Conservation (phyloP, 1,140 invertebrate genomes). For the Euborellia annulipes region DNA sequence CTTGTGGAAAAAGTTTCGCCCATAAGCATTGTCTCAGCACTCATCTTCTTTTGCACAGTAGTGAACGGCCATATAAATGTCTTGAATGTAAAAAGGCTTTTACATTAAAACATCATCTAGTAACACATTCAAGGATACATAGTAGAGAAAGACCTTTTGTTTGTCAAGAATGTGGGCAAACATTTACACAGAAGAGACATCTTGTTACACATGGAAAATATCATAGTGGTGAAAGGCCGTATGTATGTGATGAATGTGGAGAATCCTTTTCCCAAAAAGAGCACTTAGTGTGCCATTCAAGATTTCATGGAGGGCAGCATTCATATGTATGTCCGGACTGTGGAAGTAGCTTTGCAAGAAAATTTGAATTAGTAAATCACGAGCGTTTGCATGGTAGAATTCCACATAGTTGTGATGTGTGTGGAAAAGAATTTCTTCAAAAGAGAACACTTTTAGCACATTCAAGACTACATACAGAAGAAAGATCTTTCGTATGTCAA, state of each 20-base stretch:
- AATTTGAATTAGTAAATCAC: slow-evolving; percentile 71
- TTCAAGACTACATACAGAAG: slow-evolving; percentile 32
- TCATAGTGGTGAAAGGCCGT: slow-evolving; percentile 74
- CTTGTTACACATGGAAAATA: slow-evolving; percentile 73
- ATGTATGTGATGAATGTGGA: slow-evolving; percentile 69
- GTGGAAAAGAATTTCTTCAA: slow-evolving; percentile 69
- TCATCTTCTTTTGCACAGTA: slow-evolving; percentile 60
- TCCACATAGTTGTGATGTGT: slow-evolving; percentile 63
- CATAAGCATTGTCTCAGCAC: slow-evolving; percentile 71
- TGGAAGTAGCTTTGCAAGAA: slow-evolving; percentile 63
- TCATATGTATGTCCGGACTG: slow-evolving; percentile 69
- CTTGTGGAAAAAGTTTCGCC: slow-evolving; percentile 74
- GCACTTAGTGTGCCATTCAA: slow-evolving; percentile 47
- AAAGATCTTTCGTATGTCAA: slow-evolving; percentile 32
- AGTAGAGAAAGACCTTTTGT: slow-evolving; percentile 63
- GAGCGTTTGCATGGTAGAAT: slow-evolving; percentile 59
- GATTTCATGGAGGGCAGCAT: slow-evolving; percentile 65
- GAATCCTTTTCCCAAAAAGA: slow-evolving; percentile 77
- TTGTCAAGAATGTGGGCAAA: slow-evolving; percentile 61
- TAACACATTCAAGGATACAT: slow-evolving; percentile 33
- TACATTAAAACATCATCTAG: slow-evolving; percentile 61
- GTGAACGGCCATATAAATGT: slow-evolving; percentile 65
- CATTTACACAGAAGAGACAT: slow-evolving; percentile 64
- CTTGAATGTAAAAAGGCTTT: slow-evolving; percentile 75
- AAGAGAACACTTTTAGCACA: slow-evolving; percentile 63